Conservation (phyloP, 2,113 vertebrate species). For the Haemorhous mexicanus region DNA sequence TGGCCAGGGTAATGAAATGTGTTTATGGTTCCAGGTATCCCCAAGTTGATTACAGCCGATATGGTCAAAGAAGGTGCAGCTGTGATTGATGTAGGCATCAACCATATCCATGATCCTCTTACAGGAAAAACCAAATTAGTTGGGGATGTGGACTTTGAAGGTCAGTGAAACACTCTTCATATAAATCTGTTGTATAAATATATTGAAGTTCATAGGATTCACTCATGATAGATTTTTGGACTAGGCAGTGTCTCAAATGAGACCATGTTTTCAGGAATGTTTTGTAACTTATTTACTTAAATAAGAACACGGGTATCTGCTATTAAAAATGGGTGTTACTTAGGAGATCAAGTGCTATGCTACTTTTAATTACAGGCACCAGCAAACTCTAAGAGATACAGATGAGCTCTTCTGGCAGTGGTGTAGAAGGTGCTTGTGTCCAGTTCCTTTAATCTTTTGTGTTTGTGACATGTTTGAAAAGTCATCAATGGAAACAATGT, state of each 20-base stretch:
- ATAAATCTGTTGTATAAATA: not conserved
- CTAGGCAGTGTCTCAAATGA: not conserved
- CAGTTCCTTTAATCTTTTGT: not conserved
- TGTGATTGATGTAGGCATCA: constrained; percentile 92
- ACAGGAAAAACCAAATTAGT: constrained; percentile 83
- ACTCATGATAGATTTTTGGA: not conserved
- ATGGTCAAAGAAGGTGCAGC: constrained; percentile 91
- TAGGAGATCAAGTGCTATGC: not conserved
- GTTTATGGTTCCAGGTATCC: constrained; percentile 79
- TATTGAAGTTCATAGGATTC: not conserved
- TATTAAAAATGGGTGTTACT: not conserved
- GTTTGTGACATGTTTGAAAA: not conserved
- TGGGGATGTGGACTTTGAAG: constrained; percentile 94
- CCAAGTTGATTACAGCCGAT: constrained; percentile 85
- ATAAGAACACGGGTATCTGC: not conserved
- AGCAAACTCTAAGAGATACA: not conserved
- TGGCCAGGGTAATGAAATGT: not conserved
- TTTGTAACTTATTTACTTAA: not conserved
- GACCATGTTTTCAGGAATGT: not conserved
- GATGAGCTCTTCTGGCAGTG: not conserved
- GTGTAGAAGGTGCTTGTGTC: not conserved
- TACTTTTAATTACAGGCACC: not conserved
- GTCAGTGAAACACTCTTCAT: constrained; percentile 65
- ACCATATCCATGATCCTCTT: constrained; percentile 79
- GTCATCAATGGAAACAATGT: not conserved